phyloP scores from a whole-genome alignment of 53 echinoderm and acorn worm genomes.

The Paracentrotus lividus region DNA sequence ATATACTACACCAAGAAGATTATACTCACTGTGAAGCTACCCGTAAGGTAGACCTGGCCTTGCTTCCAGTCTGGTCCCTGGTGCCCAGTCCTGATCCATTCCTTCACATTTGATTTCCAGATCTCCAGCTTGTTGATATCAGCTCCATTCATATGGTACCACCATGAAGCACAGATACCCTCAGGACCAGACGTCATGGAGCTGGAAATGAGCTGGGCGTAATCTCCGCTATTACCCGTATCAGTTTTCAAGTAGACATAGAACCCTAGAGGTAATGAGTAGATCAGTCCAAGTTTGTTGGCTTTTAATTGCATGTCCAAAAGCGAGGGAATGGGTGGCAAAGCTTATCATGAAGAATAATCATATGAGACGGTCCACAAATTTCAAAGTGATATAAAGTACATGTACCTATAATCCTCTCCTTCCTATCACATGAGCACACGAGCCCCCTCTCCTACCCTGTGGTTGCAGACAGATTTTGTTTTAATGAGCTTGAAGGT shows the following conservation, averaged over 20 bases:
- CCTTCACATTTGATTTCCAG: constrained; percentile 59
- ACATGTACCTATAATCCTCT: no score
- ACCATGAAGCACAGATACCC: constrained; percentile 76
- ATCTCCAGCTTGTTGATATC: constrained; percentile 69
- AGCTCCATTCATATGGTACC: constrained; percentile 95
- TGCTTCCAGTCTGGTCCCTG: constrained; percentile 81
- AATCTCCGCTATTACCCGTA: constrained; percentile 45
- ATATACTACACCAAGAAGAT: no score
- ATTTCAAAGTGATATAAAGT: no score
- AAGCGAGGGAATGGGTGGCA: no score
- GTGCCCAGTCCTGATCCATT: constrained; percentile 78
- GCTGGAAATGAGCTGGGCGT: constrained; percentile 70
- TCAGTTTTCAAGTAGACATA: constrained; percentile 79
- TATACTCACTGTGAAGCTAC: constrained; percentile 36
- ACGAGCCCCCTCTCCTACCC: no score
- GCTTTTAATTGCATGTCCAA: no score
- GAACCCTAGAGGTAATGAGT: constrained; percentile 59
- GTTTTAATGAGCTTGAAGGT: no score
- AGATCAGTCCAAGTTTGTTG: no score
- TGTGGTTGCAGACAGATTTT: no score
- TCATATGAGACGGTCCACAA: no score
- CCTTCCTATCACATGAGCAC: no score
- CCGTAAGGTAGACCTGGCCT: constrained; percentile 74
- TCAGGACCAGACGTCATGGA: constrained; percentile 57
- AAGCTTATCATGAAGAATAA: no score